Evolutionary conservation across 2,113 vertebrate species (phyloP), one percentile per base, ranked within the genome.

Genomic region (Lagopus leucura): DNA sequence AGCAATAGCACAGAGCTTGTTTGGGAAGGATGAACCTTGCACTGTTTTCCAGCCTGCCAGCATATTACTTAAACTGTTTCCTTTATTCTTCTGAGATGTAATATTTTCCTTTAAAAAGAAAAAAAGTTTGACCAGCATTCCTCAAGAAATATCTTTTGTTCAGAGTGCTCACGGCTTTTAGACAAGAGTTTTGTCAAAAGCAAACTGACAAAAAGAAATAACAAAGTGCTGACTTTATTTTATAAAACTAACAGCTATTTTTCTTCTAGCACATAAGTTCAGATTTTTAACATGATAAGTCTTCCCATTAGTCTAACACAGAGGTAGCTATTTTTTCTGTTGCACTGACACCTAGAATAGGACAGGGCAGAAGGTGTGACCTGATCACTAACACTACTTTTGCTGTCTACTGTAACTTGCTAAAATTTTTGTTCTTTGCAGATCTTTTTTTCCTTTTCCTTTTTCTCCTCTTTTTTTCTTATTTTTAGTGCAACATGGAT

Each of bases 71-170:
- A 90, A 88, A 88, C 11, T 10, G 47, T 69, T 93, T 81, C 65
- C 88, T 95, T 95, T 83, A 75, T 83, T 83, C 60, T 85, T 92
- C 71, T n/a, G 65, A 90, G 52, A 55, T 32, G 87, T 4, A 64
- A 72, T 82, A 48, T 88, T 64, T 45, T 67, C 38, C 30, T 73
- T 82, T 32, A 40, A 71, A n/a, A 57, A 50, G 57, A 50, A 22
- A 47, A 47, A 21, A 42, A 43, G 13, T 74, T 88, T 88, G 55
- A 77, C 5, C 5, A 92, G 40, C 42, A 47, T 58, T 89, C 57
- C 69, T 90, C 24, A 86, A 86, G 45, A 77, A 92, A 57, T 7
- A 65, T 11, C 58, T 88, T 91, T 88, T 90, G 30, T 82, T 86
- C 63, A 71, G 57, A 72, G 64, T 34, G 28, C 19, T 85, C 67